Conservation (phyloP, 2,113 vertebrate species). For the Stigmatopora argus region DNA sequence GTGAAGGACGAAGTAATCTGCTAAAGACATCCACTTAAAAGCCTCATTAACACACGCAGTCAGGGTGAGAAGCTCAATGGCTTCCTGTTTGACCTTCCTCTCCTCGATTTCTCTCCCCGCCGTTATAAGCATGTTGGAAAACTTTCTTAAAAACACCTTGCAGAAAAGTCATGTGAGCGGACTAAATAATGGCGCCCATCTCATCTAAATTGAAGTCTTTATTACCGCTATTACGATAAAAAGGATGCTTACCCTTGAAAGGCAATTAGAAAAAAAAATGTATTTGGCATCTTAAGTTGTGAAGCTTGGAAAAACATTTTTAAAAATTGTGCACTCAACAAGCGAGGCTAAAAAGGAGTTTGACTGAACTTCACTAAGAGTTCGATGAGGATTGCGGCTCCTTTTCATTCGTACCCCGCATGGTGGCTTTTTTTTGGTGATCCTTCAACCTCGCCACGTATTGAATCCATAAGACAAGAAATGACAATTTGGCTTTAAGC, state of each 20-base stretch:
- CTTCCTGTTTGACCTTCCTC: slow-evolving; percentile 11
- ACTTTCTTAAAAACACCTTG: neutral
- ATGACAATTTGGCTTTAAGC: neutral
- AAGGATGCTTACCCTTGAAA: neutral
- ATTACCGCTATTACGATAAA: neutral
- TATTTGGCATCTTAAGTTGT: neutral
- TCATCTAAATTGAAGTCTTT: neutral
- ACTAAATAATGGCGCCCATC: slow-evolving; percentile 3
- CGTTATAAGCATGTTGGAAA: slow-evolving; percentile 8
- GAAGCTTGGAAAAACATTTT: neutral
- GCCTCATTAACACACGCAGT: slow-evolving; percentile 39
- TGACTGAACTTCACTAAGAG: neutral
- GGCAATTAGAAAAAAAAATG: neutral
- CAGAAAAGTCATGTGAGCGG: slow-evolving; percentile 19
- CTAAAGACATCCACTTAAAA: slow-evolving; percentile 19
- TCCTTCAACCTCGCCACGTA: neutral
- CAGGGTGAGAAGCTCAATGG: slow-evolving; percentile 27
- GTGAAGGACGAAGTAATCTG: slow-evolving; percentile 21
- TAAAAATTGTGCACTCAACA: neutral
- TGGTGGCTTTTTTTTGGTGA: neutral
- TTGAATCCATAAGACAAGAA: neutral
- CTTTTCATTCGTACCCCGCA: neutral
- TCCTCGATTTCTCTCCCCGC: slow-evolving; percentile 9
- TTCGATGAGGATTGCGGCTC: neutral
- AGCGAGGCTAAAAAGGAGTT: neutral